These are phyloP conservation scores for Caenorhabditis macrosperma DNA, from an alignment of 2,888 invertebrate genomes.

Conservation along the genomic window DNA sequence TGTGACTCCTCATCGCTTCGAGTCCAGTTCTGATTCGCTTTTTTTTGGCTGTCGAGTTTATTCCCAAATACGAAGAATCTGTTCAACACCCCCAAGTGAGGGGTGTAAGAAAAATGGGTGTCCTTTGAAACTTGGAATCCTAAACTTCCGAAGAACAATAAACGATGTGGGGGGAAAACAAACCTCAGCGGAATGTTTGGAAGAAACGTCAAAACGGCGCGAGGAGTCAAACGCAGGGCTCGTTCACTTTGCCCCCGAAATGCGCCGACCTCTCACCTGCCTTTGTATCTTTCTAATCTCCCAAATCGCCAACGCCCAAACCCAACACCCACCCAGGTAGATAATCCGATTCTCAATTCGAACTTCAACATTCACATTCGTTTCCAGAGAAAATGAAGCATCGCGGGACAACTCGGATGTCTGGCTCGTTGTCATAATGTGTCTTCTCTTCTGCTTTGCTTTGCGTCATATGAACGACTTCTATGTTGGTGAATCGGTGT, in stretches of 20 bases:
- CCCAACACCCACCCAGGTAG: constrained; percentile 19
- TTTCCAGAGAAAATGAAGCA: constrained; percentile 52
- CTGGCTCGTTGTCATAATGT: constrained; percentile 64
- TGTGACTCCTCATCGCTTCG: neutral
- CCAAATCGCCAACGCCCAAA: constrained; percentile 4
- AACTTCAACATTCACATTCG: neutral
- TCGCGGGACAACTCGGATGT: constrained; percentile 61
- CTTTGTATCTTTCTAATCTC: constrained; percentile 15
- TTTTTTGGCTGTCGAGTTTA: too few relatives aligned
- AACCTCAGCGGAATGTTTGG: constrained; percentile 5
- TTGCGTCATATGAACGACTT: constrained; percentile 69
- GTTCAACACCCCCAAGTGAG: too few relatives aligned
- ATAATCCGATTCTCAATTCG: neutral
- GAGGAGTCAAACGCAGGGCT: neutral
- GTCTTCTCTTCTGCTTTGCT: constrained; percentile 65
- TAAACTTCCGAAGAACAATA: too few relatives aligned
- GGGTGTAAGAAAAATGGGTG: too few relatives aligned
- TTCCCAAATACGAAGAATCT: too few relatives aligned
- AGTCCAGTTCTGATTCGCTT: too few relatives aligned
- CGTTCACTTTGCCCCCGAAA: neutral
- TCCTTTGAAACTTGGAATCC: too few relatives aligned
- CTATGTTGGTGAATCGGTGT: constrained; percentile 67
- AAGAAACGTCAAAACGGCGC: constrained; percentile 32
- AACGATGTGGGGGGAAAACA: too few relatives aligned
- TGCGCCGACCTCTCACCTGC: constrained; percentile 4